These are phyloP conservation scores for Carterocephalus palaemon DNA, from an alignment of 2,888 invertebrate species.

Conservation along the genomic window DNA sequence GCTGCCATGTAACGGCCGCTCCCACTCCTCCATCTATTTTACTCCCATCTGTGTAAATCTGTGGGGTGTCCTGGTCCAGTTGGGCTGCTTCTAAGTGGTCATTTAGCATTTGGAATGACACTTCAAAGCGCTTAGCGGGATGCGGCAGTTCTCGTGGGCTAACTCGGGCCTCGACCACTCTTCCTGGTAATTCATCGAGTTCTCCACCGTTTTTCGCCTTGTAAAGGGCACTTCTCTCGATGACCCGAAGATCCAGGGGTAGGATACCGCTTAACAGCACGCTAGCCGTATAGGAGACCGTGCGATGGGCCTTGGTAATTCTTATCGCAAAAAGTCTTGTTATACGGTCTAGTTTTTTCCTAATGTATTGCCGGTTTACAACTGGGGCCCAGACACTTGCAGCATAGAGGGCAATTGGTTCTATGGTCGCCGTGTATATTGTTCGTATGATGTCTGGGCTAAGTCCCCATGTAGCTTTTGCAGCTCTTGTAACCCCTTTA, in stretches of 20 bases:
- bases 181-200: neutral
- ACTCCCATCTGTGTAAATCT: conserved; percentile 30
- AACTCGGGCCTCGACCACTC: conserved; percentile 2
- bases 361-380: neutral
- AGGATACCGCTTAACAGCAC: conserved; percentile 24
- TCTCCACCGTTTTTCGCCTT: conserved; percentile 2
- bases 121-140: conserved; percentile 4
- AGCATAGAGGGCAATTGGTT: conserved; percentile 23
- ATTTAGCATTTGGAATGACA: conserved; percentile 3
- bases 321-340: conserved; percentile 21
- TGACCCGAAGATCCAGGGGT: conserved; percentile 27
- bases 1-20: conserved; percentile 27
- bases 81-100: neutral
- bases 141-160: conserved; percentile 3
- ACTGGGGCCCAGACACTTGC: conserved; percentile 22
- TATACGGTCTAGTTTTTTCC: conserved; percentile 8
- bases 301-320: conserved; percentile 22
- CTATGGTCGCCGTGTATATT: conserved; percentile 19
- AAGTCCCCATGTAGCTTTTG: too few species aligned
- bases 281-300: conserved; percentile 23
- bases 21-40: conserved; percentile 29
- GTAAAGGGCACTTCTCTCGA: conserved; percentile 21
- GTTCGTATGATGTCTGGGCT: too few species aligned
- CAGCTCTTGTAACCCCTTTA: conserved; percentile 5
- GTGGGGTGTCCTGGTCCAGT: neutral